Evolutionary conservation across 2,888 invertebrate genomes (phyloP), one percentile per base, ranked within the genome.

Genomic region (Pyrgus malvae): DNA sequence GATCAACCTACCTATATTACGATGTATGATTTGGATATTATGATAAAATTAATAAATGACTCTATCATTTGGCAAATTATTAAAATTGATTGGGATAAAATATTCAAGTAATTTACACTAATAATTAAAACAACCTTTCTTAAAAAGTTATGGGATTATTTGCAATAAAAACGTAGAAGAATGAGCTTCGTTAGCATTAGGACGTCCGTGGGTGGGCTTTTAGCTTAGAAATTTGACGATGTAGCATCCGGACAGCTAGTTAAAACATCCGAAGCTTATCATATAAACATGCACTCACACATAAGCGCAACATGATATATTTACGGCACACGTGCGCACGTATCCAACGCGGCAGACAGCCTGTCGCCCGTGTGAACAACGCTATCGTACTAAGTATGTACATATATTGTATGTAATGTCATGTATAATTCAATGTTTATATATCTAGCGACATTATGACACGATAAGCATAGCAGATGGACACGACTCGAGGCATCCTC

Each of bases 311-410:
- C 73, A 69, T 73, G 71, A 73, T 76, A 71, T 82, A 82, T 80
- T 76, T 77, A 84, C 78, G 67, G 76, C 80, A 86, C 82, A 85
- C 83, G 74, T 75, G 69, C 80, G 75, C 55, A 56, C 65, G 58
- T 76, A 79, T 70, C 74, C 74, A 77, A 66, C 81, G 78, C 63
- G 77, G 82, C 89, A 90, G 90, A 90, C 90, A 79, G 90, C 85
- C 72, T 89, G 90, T 90, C 90, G 90, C 90, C 86, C 78, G 78
- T 80, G 83, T 77, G 80, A 83, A 84, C 83, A 81, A 73, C 82
- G 76, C 80, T 84, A 87, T 84, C 80, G 74, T 78, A 75, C 76
- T 82, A 83, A 76, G 76, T 83, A 83, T 72, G 73, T 81, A 80
- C 69, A 72, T 80, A 72, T 80, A 76, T 72, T 69, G 68, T 77